Percentiles rank a stretch among this genome's conserved stretches.
Conservation (phyloP, 2,888 invertebrate genomes). For the Tigriopus californicus region DNA sequence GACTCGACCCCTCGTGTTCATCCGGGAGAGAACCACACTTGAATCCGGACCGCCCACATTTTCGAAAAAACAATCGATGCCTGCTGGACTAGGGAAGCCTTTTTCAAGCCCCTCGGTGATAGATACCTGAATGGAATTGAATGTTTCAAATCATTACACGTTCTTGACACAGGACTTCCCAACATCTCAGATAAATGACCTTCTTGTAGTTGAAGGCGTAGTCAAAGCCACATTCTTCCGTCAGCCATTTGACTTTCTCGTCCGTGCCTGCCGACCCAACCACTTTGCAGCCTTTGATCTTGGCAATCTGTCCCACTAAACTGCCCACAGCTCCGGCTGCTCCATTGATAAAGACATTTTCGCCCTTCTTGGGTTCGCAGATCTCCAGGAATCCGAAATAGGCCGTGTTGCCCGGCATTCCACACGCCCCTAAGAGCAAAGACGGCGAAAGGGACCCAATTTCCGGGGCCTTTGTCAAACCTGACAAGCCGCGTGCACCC, state of each 20-base stretch:
- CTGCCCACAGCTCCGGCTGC: slow-evolving; percentile 64
- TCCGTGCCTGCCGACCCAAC: slow-evolving; percentile 51
- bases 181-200: no score
- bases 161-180: no score
- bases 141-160: no score
- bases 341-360: slow-evolving; percentile 48
- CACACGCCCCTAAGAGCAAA: slow-evolving; percentile 42
- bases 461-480: slow-evolving; percentile 32
- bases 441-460: slow-evolving; percentile 40
- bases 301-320: slow-evolving; percentile 56
- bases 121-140: no score
- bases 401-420: slow-evolving; percentile 54
- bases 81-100: slow-evolving; percentile 30
- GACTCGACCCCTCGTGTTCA: slow-evolving; percentile 41
- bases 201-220: slow-evolving; percentile 51
- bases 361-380: slow-evolving; percentile 47
- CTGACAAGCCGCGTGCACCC: not conserved
- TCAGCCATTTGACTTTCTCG: slow-evolving; percentile 47
- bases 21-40: slow-evolving; percentile 37
- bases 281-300: slow-evolving; percentile 42
- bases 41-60: slow-evolving; percentile 52
- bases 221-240: slow-evolving; percentile 44
- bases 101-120: no score
- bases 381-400: slow-evolving; percentile 52
- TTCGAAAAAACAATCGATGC: slow-evolving; percentile 55